These are phyloP conservation scores for Drosophila hawaiiensis DNA, from an alignment of 2,888 invertebrate species.

Conservation along the genomic window DNA sequence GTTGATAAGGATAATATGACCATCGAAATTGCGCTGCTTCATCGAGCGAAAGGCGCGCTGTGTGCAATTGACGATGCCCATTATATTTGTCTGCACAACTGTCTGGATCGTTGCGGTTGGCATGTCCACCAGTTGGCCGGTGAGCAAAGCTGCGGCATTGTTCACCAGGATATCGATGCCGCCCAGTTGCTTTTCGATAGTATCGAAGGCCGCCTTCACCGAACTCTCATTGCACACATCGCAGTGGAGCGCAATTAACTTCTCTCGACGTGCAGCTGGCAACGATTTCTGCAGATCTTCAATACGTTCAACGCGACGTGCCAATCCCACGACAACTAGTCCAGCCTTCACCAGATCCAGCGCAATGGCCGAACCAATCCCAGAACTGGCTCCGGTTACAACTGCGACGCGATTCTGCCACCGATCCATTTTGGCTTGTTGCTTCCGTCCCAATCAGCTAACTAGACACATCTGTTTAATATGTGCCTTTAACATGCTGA, in stretches of 20 bases:
- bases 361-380: slow-evolving; percentile 87
- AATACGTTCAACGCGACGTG: slow-evolving; percentile 86
- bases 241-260: slow-evolving; percentile 82
- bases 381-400: slow-evolving; percentile 88
- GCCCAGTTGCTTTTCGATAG: slow-evolving; percentile 86
- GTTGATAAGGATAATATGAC: slow-evolving; percentile 86
- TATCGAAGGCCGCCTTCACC: slow-evolving; percentile 86
- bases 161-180: slow-evolving; percentile 87
- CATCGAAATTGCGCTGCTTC: slow-evolving; percentile 85
- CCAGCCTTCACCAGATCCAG: slow-evolving; percentile 86
- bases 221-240: slow-evolving; percentile 87
- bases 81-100: slow-evolving; percentile 86
- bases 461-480: neutral
- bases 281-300: slow-evolving; percentile 73
- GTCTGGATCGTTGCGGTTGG: slow-evolving; percentile 56
- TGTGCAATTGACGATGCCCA: slow-evolving; percentile 85
- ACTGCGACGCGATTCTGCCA: slow-evolving; percentile 88
- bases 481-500: slow-evolving; percentile 1
- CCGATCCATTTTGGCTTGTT: slow-evolving; percentile 85
- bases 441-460: neutral
- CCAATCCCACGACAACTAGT: slow-evolving; percentile 87
- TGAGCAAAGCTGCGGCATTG: slow-evolving; percentile 86
- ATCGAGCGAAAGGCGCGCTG: slow-evolving; percentile 86
- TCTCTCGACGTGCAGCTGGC: slow-evolving; percentile 65
- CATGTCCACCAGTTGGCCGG: slow-evolving; percentile 71